Evolutionary conservation across 2,113 vertebrate species (phyloP).

Genomic region (Protomyctophum bolini): DNA sequence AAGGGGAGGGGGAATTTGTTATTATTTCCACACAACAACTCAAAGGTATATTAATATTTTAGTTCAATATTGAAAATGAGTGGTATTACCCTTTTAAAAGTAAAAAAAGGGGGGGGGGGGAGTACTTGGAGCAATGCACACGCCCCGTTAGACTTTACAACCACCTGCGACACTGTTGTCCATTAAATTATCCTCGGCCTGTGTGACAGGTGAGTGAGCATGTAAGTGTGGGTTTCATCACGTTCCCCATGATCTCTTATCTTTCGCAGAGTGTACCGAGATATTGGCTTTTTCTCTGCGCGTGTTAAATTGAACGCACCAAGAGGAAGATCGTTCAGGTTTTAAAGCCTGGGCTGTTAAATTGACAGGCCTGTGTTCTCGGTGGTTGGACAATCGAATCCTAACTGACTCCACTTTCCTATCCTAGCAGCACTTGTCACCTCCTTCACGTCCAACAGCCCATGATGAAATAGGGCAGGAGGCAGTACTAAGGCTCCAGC

Average conservation of each 20-base stretch:
- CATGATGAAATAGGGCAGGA: conserved; percentile 14
- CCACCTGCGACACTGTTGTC: conserved; percentile 17
- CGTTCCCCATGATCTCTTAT: conserved; percentile 3
- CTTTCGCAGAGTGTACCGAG: neutral
- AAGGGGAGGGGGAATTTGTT: too few relatives aligned
- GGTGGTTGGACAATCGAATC: conserved; percentile 28
- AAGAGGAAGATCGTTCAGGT: conserved; percentile 22
- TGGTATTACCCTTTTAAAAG: too few relatives aligned
- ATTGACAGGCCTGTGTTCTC: conserved; percentile 39
- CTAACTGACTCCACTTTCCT: conserved; percentile 14
- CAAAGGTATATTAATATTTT: too few relatives aligned
- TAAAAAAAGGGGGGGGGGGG: too few relatives aligned
- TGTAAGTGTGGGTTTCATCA: neutral
- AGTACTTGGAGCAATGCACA: too few relatives aligned
- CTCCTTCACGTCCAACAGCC: conserved; percentile 19
- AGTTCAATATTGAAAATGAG: too few relatives aligned
- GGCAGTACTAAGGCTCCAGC: neutral
- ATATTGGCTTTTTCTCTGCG: neutral
- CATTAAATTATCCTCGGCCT: conserved; percentile 15
- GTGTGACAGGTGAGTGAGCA: conserved; percentile 29
- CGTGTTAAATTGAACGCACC: conserved; percentile 23
- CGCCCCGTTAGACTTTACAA: neutral
- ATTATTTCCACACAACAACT: too few relatives aligned
- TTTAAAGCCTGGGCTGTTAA: conserved; percentile 34
- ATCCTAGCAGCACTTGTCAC: conserved; percentile 12